phyloP scores from a whole-genome alignment of 2,888 invertebrate genomes.

The Drosophila mettleri region DNA sequence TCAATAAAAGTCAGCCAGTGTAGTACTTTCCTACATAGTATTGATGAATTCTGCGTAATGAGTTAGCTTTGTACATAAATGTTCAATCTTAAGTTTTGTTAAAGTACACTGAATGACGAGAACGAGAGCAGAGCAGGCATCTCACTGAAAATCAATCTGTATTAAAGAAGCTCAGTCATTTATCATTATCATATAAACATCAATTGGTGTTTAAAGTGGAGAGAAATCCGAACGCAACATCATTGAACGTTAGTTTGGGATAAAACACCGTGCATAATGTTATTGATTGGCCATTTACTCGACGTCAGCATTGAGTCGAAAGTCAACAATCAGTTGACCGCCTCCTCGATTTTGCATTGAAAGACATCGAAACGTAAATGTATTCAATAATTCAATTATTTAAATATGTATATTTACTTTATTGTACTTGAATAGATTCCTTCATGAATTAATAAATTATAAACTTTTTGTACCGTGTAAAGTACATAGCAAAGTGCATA shows the following conservation, averaged over 20 bases:
- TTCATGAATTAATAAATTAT: neutral
- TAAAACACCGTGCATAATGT: slow-evolving; percentile 41
- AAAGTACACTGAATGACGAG: slow-evolving; percentile 22
- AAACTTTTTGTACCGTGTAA: neutral
- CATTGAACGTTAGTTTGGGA: slow-evolving; percentile 7
- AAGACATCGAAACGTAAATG: slow-evolving; percentile 3
- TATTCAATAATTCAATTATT: slow-evolving; percentile 9
- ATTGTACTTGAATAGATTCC: neutral
- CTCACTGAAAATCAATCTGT: slow-evolving; percentile 57
- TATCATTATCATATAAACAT: slow-evolving; percentile 79
- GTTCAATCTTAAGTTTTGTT: slow-evolving; percentile 29
- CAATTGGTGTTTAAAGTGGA: slow-evolving; percentile 70
- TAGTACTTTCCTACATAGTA: slow-evolving; percentile 52
- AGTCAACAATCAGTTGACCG: slow-evolving; percentile 9
- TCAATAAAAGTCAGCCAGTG: slow-evolving; percentile 13
- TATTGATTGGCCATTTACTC: slow-evolving; percentile 66
- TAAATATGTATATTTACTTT: neutral
- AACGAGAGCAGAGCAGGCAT: slow-evolving; percentile 6
- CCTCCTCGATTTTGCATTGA: slow-evolving; percentile 48
- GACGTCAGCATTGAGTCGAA: slow-evolving; percentile 8
- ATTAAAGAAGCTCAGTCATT: slow-evolving; percentile 61
- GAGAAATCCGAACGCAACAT: slow-evolving; percentile 16
- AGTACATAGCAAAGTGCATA: no score
- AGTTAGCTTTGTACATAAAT: slow-evolving; percentile 29
- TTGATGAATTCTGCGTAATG: slow-evolving; percentile 67